phyloP scores from a whole-genome alignment of 2,888 invertebrate species.

The Pandemis cinnamomeana region DNA sequence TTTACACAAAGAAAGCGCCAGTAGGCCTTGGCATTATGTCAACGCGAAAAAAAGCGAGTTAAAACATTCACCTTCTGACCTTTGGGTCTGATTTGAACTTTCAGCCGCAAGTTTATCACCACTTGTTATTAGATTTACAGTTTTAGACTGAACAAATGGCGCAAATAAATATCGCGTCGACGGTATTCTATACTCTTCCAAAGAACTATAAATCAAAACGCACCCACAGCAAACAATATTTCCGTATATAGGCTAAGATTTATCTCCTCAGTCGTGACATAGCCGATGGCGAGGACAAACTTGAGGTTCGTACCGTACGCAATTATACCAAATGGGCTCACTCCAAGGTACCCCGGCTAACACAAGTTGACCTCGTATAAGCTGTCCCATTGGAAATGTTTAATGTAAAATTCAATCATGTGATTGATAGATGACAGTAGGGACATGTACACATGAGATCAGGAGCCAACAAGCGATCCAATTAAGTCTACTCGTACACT shows the following conservation, averaged over 20 bases:
- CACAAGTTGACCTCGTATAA: conserved; percentile 70
- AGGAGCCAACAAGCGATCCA: conserved; percentile 9
- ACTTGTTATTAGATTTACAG: too few relatives aligned
- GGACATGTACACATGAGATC: conserved; percentile 23
- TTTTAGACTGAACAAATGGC: background rate
- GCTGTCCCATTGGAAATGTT: conserved; percentile 56
- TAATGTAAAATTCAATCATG: conserved; percentile 73
- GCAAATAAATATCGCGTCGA: background rate
- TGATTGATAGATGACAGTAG: conserved; percentile 59
- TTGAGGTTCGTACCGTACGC: conserved; percentile 71
- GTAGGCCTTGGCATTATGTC: too few relatives aligned
- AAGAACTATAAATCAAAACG: conserved; percentile 14
- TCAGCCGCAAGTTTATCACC: too few relatives aligned
- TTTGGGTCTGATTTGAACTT: too few relatives aligned
- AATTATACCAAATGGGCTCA: conserved; percentile 81
- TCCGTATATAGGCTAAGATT: conserved; percentile 36
- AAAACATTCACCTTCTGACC: too few relatives aligned
- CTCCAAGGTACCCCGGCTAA: conserved; percentile 74
- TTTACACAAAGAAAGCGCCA: too few relatives aligned
- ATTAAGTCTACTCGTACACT: conserved; percentile 2
- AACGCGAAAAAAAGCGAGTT: too few relatives aligned
- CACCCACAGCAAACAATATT: conserved; percentile 45
- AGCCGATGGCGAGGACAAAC: conserved; percentile 75
- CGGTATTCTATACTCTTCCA: background rate
- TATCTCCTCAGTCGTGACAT: conserved; percentile 56